These are phyloP conservation scores for Leptestheria dahalacensis DNA, from an alignment of 1,140 invertebrate genomes.

Conservation along the genomic window DNA sequence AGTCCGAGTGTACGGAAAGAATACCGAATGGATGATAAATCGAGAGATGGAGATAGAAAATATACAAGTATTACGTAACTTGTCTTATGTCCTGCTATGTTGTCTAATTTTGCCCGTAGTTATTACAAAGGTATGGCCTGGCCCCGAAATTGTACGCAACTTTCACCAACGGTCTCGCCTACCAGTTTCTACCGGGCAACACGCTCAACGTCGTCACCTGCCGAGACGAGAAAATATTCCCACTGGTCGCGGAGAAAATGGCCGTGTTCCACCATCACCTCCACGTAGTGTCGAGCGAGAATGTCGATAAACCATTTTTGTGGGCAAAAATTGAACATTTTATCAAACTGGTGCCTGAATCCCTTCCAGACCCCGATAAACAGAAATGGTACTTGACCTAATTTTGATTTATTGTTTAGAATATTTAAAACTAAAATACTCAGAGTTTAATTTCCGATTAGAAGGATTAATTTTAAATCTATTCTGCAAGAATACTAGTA, in stretches of 20 bases:
- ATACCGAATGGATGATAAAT: conserved; percentile 86
- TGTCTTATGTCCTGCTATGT: neutral
- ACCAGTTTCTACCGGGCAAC: conserved; percentile 74
- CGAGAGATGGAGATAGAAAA: conserved; percentile 60
- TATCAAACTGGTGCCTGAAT: conserved; percentile 42
- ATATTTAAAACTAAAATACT: neutral
- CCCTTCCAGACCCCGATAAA: conserved; percentile 4
- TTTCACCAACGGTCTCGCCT: conserved; percentile 87
- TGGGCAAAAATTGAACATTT: conserved; percentile 62
- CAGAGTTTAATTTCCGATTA: conserved; percentile 34
- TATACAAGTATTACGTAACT: conserved; percentile 35
- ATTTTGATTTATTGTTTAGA: neutral
- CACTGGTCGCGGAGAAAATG: conserved; percentile 57
- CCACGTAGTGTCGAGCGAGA: conserved; percentile 28
- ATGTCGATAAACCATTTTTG: conserved; percentile 39
- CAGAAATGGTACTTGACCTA: conserved; percentile 1
- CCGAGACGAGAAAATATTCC: conserved; percentile 48
- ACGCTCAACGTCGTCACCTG: conserved; percentile 56
- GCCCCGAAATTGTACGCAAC: conserved; percentile 75
- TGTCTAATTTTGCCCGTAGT: conserved; percentile 31
- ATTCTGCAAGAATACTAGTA: too few species aligned
- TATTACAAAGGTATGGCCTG: conserved; percentile 54
- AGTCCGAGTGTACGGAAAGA: conserved; percentile 80
- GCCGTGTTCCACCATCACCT: conserved; percentile 50
- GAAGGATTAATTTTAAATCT: conserved; percentile 33